Conservation (phyloP, 1,140 invertebrate species). For the Orius insidiosus region DNA sequence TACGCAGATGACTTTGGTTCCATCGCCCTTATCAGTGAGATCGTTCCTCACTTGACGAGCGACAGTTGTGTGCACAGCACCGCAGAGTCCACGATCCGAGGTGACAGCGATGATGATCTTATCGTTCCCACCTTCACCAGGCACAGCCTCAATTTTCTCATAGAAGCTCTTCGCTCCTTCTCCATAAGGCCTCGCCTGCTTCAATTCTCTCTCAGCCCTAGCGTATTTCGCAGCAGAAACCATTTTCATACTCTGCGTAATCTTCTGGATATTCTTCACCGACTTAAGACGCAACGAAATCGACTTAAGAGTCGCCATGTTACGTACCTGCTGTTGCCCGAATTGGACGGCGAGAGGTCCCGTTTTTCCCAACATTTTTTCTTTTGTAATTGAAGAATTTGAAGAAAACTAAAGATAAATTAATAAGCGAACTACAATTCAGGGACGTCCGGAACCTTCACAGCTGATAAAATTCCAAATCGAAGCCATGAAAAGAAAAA, state of each 20-base stretch:
- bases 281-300: slow-evolving; percentile 94
- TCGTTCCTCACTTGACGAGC: slow-evolving; percentile 61
- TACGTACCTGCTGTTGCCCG: slow-evolving; percentile 44
- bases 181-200: slow-evolving; percentile 77
- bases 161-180: slow-evolving; percentile 76
- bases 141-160: slow-evolving; percentile 61
- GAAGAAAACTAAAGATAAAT: too few relatives aligned
- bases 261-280: slow-evolving; percentile 98
- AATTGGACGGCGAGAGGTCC: too few relatives aligned
- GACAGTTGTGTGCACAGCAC: slow-evolving; percentile 85
- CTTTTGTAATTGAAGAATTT: too few relatives aligned
- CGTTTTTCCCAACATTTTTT: too few relatives aligned
- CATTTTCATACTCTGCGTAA: slow-evolving; percentile 99
- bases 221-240: slow-evolving; percentile 63
- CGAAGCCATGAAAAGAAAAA: too few relatives aligned
- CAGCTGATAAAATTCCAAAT: too few relatives aligned
- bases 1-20: slow-evolving; percentile 80
- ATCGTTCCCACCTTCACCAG: slow-evolving; percentile 46
- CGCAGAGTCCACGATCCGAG: slow-evolving; percentile 89
- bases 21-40: slow-evolving; percentile 40
- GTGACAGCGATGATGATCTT: slow-evolving; percentile 84
- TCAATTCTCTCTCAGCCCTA: slow-evolving; percentile 87
- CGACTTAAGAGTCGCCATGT: slow-evolving; percentile 91
- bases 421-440: too few relatives aligned
- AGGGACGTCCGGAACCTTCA: too few relatives aligned